Base-by-base conservation (phyloP, 2,888 invertebrate genomes). In the Drosophila subquinaria region DNA sequence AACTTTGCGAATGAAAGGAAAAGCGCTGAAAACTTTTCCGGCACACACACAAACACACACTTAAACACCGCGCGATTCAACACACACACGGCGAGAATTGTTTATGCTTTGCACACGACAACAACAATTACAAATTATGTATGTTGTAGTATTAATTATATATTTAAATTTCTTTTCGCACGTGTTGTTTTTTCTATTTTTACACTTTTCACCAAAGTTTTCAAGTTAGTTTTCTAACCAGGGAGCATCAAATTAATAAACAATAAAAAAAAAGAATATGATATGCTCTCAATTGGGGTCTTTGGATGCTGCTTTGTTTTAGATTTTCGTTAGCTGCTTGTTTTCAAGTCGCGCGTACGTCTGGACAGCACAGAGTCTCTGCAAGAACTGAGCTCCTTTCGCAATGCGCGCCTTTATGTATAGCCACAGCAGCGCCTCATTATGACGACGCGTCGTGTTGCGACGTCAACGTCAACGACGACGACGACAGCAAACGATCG, bases 381-480 rank as follows among this genome's bases (percentile, higher is more conserved):
- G 82, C 81, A 84, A 88, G 84, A 90, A 91, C 90, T 91, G 90
- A 90, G 79, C 76, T 79, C 61, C 81, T 76, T 69, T 42, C 63
- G 63, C 72, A 40, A 67, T 74, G 74, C 65, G 77, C 77, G 73
- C 71, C 74, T 55, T 73, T 90, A 90, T 91, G 69, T 90, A 90
- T 91, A 90, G 90, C 61, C 77, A 61, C 51, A 56, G 63, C 53
- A 57, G 53, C 38, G 72, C 40, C 40, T 61, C 59, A 33, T 6
- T 48, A 20, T 71, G 70, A 40, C 36, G 35, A 27, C 30, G 30
- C 30, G 30, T 27, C 27, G 30, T 8, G 30, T 30, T 30, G 30
- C 36, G 35, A 27, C 62, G 36, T 1, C 35, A 8, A 9, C 63
- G 56, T n/a, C 55, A 40, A 20, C 51, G 27, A 36, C 36, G 35